Evolutionary conservation across 2,113 vertebrate genomes (phyloP), one percentile per base, ranked within the genome.

Genomic region (Elachura formosa): DNA sequence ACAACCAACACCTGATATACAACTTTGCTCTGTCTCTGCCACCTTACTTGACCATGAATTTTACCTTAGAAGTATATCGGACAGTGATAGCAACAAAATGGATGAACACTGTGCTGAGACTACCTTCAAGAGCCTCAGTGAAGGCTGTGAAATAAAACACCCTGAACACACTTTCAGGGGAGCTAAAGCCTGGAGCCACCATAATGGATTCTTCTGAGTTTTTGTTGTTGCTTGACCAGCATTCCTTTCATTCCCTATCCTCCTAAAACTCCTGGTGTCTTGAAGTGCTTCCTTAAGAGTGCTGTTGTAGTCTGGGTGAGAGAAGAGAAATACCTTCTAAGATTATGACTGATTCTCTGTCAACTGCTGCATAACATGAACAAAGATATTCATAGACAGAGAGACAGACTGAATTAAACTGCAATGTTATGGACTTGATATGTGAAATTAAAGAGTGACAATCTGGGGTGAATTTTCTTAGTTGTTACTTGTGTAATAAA

Each of bases 121-220:
- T 68, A 88, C 73, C 89, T 91, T 75, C 67, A 95, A 34, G 56
- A 82, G 43, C 82, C 26, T 78, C 68, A 89, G 61, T 69, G 87
- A 56, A 28, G 18, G 14, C 58, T 96, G 31, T 36, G 82, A 96
- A 97, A 96, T 78, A 56, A 97, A 97, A 89, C 90, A 95, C 68
- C 90, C 90, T 90, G 86, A 95, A 96, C 79, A 86, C 14, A 55
- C 73, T 92, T 96, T 97, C 90, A 86, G 84, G 96, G 92, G 89
- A 93, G 89, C 84, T 84, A 95, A 96, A 90, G 34, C 34, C 87
- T 92, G 78, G 84, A 95, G 80, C 69, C 41, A 90, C 29, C 14
- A 74, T 48, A 75, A 23, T 25, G 80, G 28, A n/a, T 33, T 88
- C 64, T 17, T 5, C 41, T 8, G 38, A 12, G 73, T 82, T 92